Conservation (phyloP, 1,140 invertebrate genomes). For the Formica exsecta region DNA sequence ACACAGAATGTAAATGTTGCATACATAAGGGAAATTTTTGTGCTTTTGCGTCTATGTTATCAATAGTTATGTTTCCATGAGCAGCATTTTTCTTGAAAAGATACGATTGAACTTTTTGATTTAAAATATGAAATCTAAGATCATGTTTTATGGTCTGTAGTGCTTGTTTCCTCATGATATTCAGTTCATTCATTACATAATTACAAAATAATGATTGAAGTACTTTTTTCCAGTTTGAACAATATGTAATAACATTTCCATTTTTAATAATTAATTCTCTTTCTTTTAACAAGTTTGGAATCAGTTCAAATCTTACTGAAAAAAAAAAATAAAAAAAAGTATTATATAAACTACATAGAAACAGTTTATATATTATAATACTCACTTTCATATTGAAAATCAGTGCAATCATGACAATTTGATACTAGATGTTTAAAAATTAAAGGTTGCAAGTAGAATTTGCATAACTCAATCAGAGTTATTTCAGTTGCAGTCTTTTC, state of each 20-base stretch:
- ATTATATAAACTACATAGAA: constrained; percentile 63
- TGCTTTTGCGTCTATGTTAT: constrained; percentile 87
- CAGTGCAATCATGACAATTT: constrained; percentile 76
- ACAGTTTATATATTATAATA: constrained; percentile 35
- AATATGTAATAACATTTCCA: constrained; percentile 86
- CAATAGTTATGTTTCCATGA: constrained; percentile 78
- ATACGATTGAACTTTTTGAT: constrained; percentile 76
- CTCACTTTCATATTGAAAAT: constrained; percentile 77
- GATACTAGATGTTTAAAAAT: constrained; percentile 80
- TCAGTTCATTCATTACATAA: constrained; percentile 84
- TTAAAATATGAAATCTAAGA: constrained; percentile 85
- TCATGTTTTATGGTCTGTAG: constrained; percentile 80
- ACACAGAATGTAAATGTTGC: constrained; percentile 89
- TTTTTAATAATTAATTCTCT: constrained; percentile 86
- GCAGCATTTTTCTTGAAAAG: constrained; percentile 74
- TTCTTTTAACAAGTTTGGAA: constrained; percentile 85
- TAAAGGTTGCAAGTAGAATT: constrained; percentile 73
- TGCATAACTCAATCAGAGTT: constrained; percentile 72
- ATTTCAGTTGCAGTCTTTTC: constrained; percentile 64
- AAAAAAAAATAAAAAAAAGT: constrained; percentile 78
- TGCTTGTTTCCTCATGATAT: constrained; percentile 71
- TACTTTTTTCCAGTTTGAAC: constrained; percentile 87
- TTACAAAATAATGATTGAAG: constrained; percentile 86
- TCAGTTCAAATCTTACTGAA: constrained; percentile 86
- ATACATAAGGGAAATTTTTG: constrained; percentile 92